Percentiles rank a stretch among this genome's conserved stretches.
Evolutionary conservation across 2,797 vertebrate species (phyloP).

Genomic region (Alosa sapidissima): DNA sequence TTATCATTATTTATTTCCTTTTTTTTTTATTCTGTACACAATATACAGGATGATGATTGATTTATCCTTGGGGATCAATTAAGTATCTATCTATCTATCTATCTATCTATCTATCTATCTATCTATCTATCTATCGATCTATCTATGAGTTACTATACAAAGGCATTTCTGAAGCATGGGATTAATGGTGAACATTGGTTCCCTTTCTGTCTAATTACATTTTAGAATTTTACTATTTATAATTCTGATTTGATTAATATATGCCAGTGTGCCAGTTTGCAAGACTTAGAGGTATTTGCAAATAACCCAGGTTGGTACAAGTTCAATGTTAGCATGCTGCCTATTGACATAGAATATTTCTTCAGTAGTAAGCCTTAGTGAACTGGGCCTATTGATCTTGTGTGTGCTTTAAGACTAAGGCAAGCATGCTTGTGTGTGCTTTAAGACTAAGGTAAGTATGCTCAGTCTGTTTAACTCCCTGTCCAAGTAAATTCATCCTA

Average conservation of each 20-base stretch:
- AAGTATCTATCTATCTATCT: too few species aligned
- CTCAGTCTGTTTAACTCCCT: background rate
- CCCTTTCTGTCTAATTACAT: background rate
- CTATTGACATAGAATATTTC: background rate
- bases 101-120: too few species aligned
- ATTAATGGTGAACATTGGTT: background rate
- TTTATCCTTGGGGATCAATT: too few species aligned
- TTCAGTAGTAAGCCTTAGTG: background rate
- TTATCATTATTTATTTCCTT: background rate
- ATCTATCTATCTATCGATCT: too few species aligned
- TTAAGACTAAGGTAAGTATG: background rate
- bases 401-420: background rate
- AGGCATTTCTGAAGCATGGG: background rate
- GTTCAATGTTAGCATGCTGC: background rate
- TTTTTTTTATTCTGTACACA: background rate
- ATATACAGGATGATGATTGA: background rate
- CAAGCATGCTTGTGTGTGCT: background rate
- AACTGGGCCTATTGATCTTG: background rate
- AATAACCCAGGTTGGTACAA: background rate
- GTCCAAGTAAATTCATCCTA: background rate
- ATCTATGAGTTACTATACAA: background rate
- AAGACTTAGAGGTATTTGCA: too few species aligned
- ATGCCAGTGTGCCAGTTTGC: background rate
- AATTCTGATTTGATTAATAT: background rate
- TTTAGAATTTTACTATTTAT: background rate